A percentile compares a stretch with the other conserved stretches of the same genome.
Conservation (phyloP, 2,797 vertebrate species). For the Chaunax sp. region DNA sequence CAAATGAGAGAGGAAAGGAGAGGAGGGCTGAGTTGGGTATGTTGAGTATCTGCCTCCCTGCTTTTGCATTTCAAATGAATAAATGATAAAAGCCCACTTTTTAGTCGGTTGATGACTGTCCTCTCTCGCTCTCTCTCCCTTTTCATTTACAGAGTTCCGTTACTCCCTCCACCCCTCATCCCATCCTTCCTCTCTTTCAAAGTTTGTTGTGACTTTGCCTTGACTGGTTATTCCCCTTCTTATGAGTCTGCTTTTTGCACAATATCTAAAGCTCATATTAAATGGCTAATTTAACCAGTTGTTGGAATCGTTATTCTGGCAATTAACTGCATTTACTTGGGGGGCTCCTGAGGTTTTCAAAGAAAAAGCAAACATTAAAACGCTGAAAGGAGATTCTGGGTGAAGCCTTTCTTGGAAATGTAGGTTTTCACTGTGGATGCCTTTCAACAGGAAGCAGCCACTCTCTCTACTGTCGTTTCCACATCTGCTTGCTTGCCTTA, state of each 20-base stretch:
- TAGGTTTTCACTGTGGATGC: conserved; percentile 23
- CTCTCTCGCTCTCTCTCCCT: conserved; percentile 46
- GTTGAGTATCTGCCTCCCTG: conserved; percentile 68
- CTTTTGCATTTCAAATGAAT: conserved; percentile 84
- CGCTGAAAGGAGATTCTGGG: conserved; percentile 24
- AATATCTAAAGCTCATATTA: conserved; percentile 62
- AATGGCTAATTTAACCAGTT: conserved; percentile 60
- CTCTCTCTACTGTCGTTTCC: conserved; percentile 32
- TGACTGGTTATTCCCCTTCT: conserved; percentile 41
- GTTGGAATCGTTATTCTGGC: conserved; percentile 51
- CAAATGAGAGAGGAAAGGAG: conserved; percentile 73
- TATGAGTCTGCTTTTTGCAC: conserved; percentile 53
- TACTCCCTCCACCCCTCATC: conserved; percentile 28
- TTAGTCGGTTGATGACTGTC: conserved; percentile 66
- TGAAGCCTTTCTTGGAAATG: conserved; percentile 37
- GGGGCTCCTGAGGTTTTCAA: conserved; percentile 41
- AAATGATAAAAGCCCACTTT: conserved; percentile 81
- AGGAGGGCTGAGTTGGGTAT: conserved; percentile 66
- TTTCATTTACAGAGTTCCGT: conserved; percentile 53
- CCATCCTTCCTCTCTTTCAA: conserved; percentile 43
- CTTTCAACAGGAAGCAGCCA: conserved; percentile 10
- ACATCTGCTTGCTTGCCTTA: conserved; percentile 51
- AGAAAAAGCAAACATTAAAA: conserved; percentile 36
- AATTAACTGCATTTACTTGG: conserved; percentile 60
- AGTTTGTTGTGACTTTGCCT: conserved; percentile 62